These are phyloP conservation scores for Pycnonotus jocosus DNA, from an alignment of 2,113 vertebrate genomes.

Conservation along the genomic window DNA sequence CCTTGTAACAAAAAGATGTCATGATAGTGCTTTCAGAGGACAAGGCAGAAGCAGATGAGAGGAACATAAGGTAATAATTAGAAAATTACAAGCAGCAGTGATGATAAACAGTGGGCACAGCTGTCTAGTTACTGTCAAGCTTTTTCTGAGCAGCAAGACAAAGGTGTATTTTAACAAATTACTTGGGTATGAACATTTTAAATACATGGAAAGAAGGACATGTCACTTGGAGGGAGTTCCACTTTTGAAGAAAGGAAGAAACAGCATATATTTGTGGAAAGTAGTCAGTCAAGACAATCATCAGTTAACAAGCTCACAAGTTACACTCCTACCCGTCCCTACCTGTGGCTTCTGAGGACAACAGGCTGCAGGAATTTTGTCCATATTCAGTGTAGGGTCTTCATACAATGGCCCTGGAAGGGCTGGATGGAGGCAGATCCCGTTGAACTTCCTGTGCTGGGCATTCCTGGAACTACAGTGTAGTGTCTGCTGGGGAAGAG, in stretches of 20 bases:
- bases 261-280: neutral
- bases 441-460: neutral
- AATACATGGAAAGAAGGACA: neutral
- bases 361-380: neutral
- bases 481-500: neutral
- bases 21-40: neutral
- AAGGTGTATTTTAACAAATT: neutral
- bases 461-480: neutral
- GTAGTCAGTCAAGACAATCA: neutral
- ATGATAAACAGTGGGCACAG: slow-evolving; percentile 11
- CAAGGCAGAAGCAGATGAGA: neutral
- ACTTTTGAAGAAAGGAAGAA: neutral
- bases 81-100: neutral
- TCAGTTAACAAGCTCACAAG: neutral
- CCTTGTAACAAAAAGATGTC: neutral
- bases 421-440: neutral
- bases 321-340: neutral
- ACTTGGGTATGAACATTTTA: neutral
- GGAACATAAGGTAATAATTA: slow-evolving; percentile 49
- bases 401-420: neutral
- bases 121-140: neutral
- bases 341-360: neutral
- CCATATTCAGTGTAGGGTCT: accelerated
- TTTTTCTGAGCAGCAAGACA: slow-evolving; percentile 17
- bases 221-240: neutral